Base-by-base conservation (phyloP, 2,888 invertebrate species). In the Xestia xanthographa region DNA sequence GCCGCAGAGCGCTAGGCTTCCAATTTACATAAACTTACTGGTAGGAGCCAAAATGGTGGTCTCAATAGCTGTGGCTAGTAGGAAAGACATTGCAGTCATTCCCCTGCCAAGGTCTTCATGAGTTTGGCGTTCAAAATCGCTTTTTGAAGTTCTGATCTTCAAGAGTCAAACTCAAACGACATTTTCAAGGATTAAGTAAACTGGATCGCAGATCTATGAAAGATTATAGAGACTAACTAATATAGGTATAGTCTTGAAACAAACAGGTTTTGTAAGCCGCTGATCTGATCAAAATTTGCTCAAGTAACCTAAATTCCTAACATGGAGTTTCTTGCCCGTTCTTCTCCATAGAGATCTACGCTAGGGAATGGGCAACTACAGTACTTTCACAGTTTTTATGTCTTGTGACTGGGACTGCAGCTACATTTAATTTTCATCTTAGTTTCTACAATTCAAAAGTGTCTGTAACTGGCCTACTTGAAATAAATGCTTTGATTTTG, bases 11-110 rank as follows among this genome's bases (percentile, higher is more conserved):
- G 34, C 5, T 26, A 26, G 26, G 29, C 22, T 48, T 6, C 9
- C 14, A 26, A 75, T 73, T 69, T 72, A 48, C 75, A 67, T 70
- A 43, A 50, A 83, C 6, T 1, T 14, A n/a, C 45, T 12, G 29
- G 8, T 43, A 22, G 20, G 45, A 60, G 65, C 68, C 45, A 82
- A 66, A 56, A 43, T 14, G 14, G 48, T 48, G 14, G 17, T 58
- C 3, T 17, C 22, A 14, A 22, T 43, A 22, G 14, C 22, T 65
- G 3, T 12, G n/a, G 1, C 11, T 45, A 20, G 5, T 14, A 17
- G 0, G 17, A 34, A 34, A 22, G 17, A n/a, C 11, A 29, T 50
- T 0, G 4, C 20, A 34, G 22, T 12, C 6, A 11, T 29, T 41
- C 12, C 2, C 43, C 5, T 43, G 38, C 9, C 22, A 29, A 43